Conservation (phyloP, 2,113 vertebrate species). For the Plestiodon gilberti region DNA sequence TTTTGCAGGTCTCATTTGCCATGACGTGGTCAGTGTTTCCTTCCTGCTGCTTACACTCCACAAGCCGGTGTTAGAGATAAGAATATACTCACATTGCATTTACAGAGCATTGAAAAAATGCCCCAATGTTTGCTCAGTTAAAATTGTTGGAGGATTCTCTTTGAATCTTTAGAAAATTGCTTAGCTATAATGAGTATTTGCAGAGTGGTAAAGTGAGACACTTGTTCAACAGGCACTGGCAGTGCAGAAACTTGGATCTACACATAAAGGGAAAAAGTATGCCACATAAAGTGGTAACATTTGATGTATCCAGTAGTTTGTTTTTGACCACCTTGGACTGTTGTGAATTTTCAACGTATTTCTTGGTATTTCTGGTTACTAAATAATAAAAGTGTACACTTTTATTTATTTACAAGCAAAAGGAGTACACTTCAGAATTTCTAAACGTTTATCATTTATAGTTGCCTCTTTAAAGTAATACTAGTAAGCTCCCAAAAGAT, state of each 20-base stretch:
- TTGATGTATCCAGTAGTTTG: not conserved
- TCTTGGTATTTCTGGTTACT: not conserved
- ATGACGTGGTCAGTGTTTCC: constrained; percentile 85
- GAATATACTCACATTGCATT: constrained; percentile 63
- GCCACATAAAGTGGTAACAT: not conserved
- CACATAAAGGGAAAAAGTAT: not conserved
- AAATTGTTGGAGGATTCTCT: fast-evolving
- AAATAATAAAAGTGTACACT: no score
- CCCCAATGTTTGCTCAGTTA: constrained; percentile 52
- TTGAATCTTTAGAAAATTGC: constrained; percentile 4
- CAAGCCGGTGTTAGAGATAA: constrained; percentile 80
- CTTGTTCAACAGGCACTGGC: not conserved
- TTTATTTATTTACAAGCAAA: no score
- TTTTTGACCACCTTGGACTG: constrained; percentile 17
- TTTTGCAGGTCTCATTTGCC: constrained; percentile 83
- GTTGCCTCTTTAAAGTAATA: not conserved
- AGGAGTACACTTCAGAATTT: not conserved
- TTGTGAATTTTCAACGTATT: not conserved
- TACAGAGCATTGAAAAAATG: constrained; percentile 53
- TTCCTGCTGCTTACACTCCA: constrained; percentile 85
- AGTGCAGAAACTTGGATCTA: not conserved
- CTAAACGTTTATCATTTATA: not conserved
- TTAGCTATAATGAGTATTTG: not conserved
- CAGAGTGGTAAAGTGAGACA: not conserved
- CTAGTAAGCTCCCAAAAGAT: not conserved